phyloP scores from a whole-genome alignment of 2,888 invertebrate species.

The Lasius platythorax region DNA sequence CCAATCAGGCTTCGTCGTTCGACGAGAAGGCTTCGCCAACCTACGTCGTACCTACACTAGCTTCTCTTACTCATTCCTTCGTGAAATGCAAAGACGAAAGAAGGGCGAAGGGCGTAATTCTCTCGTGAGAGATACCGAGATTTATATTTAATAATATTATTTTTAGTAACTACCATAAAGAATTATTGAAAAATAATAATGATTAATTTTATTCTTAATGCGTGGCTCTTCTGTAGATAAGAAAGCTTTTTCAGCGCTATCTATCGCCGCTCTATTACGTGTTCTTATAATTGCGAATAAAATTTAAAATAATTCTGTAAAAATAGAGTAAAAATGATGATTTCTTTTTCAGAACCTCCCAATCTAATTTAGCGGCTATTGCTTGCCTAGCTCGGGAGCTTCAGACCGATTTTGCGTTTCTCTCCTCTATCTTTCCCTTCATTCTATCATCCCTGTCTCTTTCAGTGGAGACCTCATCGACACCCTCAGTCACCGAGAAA shows the following conservation, averaged over 20 bases:
- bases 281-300: not conserved
- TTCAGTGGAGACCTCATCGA: slow-evolving; percentile 22
- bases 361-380: slow-evolving; percentile 23
- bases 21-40: slow-evolving; percentile 26
- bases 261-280: not conserved
- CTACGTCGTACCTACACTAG: not conserved
- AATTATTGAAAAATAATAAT: not conserved
- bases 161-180: not conserved
- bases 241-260: not conserved
- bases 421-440: not conserved
- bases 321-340: not conserved
- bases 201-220: not conserved
- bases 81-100: slow-evolving; percentile 6
- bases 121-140: not conserved
- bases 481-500: slow-evolving; percentile 49
- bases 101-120: not conserved
- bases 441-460: slow-evolving; percentile 29
- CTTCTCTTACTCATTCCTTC: slow-evolving; percentile 61
- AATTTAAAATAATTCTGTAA: not conserved
- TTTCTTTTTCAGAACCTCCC: slow-evolving; percentile 5
- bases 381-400: not conserved
- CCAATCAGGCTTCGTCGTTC: slow-evolving; percentile 75
- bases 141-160: not conserved
- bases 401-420: slow-evolving; percentile 21
- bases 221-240: not conserved